A percentile compares a stretch with the other conserved stretches of the same genome.
phyloP scores from a whole-genome alignment of 2,113 vertebrate species.

The Loxodonta africana region DNA sequence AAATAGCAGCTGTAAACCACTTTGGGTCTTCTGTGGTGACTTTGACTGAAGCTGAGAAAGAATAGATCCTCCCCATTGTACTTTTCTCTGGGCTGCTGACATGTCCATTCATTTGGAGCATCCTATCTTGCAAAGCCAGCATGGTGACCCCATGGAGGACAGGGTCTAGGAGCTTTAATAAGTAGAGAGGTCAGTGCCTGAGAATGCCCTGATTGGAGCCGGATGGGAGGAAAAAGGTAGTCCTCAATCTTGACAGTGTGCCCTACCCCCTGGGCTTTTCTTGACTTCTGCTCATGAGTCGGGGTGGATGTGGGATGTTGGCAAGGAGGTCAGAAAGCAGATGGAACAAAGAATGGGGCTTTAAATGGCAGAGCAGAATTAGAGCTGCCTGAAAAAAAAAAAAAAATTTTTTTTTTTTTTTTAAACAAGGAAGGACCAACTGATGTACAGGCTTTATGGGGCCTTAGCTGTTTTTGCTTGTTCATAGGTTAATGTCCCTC shows the following conservation, averaged over 20 bases:
- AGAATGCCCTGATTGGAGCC: background rate
- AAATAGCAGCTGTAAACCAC: no score
- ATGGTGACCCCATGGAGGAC: background rate
- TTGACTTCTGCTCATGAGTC: background rate
- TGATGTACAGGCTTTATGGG: accelerated
- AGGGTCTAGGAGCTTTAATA: no score
- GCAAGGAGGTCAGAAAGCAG: background rate
- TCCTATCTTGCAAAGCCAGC: background rate
- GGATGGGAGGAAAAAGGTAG: background rate
- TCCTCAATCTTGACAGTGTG: accelerated
- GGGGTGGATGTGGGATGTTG: background rate
- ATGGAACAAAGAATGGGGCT: background rate
- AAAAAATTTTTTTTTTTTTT: no score
- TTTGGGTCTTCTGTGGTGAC: accelerated
- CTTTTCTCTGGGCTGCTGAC: background rate
- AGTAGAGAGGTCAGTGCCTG: background rate
- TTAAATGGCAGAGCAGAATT: background rate
- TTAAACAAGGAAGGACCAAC: background rate
- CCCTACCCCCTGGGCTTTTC: background rate
- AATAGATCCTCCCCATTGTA: accelerated
- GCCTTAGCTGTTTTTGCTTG: background rate
- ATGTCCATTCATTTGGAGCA: background rate
- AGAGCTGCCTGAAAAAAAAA: no score
- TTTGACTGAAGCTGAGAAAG: background rate
- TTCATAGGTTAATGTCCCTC: accelerated